phyloP scores from a whole-genome alignment of 2,797 vertebrate genomes.

The Eupleurogrammus muticus region DNA sequence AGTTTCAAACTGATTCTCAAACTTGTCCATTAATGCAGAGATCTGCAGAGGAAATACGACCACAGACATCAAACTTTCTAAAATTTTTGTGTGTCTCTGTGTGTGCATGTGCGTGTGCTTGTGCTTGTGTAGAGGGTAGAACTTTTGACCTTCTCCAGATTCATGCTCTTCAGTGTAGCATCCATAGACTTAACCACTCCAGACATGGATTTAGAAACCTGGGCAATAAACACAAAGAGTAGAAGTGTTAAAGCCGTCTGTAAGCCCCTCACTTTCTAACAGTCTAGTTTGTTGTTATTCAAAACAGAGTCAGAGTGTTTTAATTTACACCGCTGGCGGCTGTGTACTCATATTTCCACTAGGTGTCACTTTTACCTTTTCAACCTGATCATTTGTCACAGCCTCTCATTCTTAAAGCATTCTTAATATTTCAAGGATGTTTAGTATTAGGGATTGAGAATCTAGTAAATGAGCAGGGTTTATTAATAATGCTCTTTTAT shows the following conservation, averaged over 20 bases:
- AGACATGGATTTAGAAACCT: slow-evolving; percentile 95
- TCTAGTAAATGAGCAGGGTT: slow-evolving; percentile 17
- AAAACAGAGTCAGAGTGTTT: slow-evolving; percentile 5
- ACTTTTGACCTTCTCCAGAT: slow-evolving; percentile 90
- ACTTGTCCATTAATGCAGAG: slow-evolving; percentile 92
- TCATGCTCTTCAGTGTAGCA: slow-evolving; percentile 92
- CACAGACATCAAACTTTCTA: background rate
- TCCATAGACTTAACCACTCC: slow-evolving; percentile 96
- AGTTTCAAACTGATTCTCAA: slow-evolving; percentile 93
- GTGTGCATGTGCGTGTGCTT: background rate
- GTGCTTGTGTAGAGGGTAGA: background rate
- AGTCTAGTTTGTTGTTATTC: background rate
- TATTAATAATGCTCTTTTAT: slow-evolving; percentile 26
- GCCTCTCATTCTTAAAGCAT: slow-evolving; percentile 8
- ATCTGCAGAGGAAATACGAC: slow-evolving; percentile 75
- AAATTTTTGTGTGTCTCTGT: too few relatives aligned
- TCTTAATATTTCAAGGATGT: slow-evolving; percentile 4
- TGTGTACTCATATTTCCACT: slow-evolving; percentile 52
- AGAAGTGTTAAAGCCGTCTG: background rate
- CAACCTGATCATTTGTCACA: slow-evolving; percentile 10
- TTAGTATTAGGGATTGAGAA: slow-evolving; percentile 12
- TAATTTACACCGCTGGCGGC: background rate
- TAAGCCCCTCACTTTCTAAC: background rate
- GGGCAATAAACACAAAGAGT: slow-evolving; percentile 16
- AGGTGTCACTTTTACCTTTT: slow-evolving; percentile 74